Conservation (phyloP, 2,888 invertebrate genomes). For the Hemistola chrysoprasaria region DNA sequence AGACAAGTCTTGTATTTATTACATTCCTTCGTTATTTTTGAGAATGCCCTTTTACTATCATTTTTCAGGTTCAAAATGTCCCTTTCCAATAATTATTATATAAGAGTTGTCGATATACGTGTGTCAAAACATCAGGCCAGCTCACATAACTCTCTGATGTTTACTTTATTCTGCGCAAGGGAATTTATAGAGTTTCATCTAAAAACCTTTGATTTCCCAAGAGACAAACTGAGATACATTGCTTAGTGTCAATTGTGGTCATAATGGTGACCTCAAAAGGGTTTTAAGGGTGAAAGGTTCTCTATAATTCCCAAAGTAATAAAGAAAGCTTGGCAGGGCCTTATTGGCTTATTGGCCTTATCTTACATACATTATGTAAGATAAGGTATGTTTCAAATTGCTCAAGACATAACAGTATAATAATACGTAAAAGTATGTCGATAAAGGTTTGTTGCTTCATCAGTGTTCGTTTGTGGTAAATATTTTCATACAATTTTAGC, state of each 20-base stretch:
- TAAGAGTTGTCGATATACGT: neutral
- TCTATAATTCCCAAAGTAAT: slow-evolving; percentile 23
- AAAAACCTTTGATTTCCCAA: slow-evolving; percentile 45
- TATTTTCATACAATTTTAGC: no score
- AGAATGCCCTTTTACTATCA: no score
- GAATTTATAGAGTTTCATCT: slow-evolving; percentile 43
- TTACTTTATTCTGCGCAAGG: slow-evolving; percentile 36
- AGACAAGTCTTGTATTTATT: no score
- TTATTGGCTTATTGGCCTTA: no score
- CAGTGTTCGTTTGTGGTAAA: no score
- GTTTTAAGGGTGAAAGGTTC: slow-evolving; percentile 20
- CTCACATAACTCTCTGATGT: slow-evolving; percentile 8
- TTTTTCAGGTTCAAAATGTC: no score
- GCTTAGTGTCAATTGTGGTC: slow-evolving; percentile 45
- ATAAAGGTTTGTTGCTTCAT: no score
- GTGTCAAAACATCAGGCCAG: neutral
- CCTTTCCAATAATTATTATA: no score
- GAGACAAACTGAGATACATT: slow-evolving; percentile 41
- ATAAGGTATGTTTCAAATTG: no score
- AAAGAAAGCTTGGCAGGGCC: slow-evolving; percentile 13
- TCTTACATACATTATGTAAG: no score
- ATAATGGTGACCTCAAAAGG: slow-evolving; percentile 34
- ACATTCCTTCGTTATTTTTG: slow-evolving; percentile 1
- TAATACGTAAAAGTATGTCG: no score
- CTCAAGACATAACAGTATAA: no score